These are phyloP conservation scores for Mixornis gularis DNA, from an alignment of 2,113 vertebrate species.

Conservation along the genomic window DNA sequence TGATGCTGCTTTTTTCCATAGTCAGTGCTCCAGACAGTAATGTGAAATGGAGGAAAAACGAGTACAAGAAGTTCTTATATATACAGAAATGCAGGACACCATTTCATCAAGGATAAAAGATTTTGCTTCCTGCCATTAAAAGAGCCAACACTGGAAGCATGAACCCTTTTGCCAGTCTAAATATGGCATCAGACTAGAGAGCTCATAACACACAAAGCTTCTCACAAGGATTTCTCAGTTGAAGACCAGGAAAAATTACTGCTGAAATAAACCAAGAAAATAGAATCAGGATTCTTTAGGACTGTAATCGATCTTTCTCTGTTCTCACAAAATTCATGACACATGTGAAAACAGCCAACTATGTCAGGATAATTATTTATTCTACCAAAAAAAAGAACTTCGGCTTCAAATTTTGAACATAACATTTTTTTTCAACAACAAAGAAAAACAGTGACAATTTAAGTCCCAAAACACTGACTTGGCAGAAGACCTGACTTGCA, in stretches of 20 bases:
- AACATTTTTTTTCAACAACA: background rate
- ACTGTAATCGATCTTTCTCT: background rate
- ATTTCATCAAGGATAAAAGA: background rate
- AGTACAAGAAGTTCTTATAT: background rate
- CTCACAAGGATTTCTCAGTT: background rate
- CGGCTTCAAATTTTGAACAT: background rate
- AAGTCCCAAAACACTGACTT: background rate
- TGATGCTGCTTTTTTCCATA: background rate
- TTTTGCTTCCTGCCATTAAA: background rate
- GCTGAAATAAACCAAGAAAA: background rate
- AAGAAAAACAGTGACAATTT: background rate
- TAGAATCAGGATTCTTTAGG: background rate
- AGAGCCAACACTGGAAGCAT: background rate
- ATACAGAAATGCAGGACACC: background rate
- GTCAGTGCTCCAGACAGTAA: background rate
- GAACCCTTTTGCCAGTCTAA: background rate
- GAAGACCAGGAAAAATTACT: background rate
- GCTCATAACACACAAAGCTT: background rate
- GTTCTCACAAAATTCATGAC: background rate
- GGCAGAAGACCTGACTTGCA: background rate
- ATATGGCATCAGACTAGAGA: background rate
- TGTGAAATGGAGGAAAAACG: background rate
- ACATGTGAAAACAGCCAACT: background rate
- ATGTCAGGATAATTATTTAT: background rate
- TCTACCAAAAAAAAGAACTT: background rate